Base-by-base conservation (phyloP, 2,797 vertebrate species). In the Acridotheres tristis region DNA sequence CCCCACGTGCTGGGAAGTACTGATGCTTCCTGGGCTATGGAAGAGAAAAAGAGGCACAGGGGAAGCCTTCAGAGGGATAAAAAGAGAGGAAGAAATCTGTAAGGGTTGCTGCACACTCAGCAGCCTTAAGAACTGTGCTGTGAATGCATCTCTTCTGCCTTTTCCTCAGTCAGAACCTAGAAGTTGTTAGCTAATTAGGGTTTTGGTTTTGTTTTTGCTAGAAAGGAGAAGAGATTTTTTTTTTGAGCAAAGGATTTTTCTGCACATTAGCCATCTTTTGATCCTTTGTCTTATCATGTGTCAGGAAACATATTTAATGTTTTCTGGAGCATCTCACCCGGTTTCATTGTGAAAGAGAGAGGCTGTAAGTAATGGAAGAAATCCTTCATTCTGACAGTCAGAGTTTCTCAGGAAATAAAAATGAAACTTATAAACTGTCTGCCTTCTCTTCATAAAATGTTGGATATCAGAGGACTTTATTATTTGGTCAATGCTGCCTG, bases 401-500 rank as follows among this genome's bases (percentile, higher is more conserved):
- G 63, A 75, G 13, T 78, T 88, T 87, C 48, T 50, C 54, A 89
- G 92, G 94, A 96, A 96, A 96, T 80, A 89, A 92, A 94, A 92
- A 89, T 16, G 19, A 80, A 91, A 55, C 61, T 78, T 92, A 83
- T 42, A 65, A 90, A 80, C 84, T 75, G 45, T 13, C 68, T 87
- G 13, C 27, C 38, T 79, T 72, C 54, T 77, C 75, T 89, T 93
- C 68, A 84, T 92, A 93, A 89, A 91, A 88, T 66, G 13, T 36
- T 91, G 66, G 66, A 4, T 78, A 84, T 84, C 75, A 72, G 40
- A 47, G n/a, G 76, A 50, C 51, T 84, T 95, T 66, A 75, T 67
- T 85, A 73, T 88, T 80, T 83, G 47, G 81, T 73, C 54, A 68
- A 0, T 67, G 69, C 51, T 81, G n/a, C n/a, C 81, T 75, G 51